Evolutionary conservation across 2,888 invertebrate species (phyloP), one percentile per base, ranked within the genome.

Genomic region (Caenorhabditis imperialis): DNA sequence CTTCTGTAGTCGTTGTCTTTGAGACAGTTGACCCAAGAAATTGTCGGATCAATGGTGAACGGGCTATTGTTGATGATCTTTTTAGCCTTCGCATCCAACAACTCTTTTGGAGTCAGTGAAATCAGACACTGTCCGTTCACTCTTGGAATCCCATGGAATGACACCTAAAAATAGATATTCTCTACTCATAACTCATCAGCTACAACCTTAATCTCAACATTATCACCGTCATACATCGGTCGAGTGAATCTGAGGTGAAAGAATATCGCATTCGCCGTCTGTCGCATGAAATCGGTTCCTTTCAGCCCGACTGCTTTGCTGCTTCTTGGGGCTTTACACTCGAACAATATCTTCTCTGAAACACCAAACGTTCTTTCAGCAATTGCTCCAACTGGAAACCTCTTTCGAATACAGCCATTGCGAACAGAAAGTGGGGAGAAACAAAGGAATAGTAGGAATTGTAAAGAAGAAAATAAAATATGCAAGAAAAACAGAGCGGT

Each of bases 171-270:
- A 20, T 1, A 16, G 12, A 14, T 38, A 3, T 42, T 27, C 18
- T 2, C 18, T 40, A 20, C 30, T 12, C 30, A 14, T n/a, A 12
- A 2, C 20, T 40, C 14, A 0, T n/a, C 16, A 16, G 1, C 18
- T 0, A 4, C 18, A 20, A 62, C 61, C 45, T 53, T 62, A 0
- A 62, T 25, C 14, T 62, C 61, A 18, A 62, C 16, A 45, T 40
- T 37, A 25, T 62, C 61, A 4, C 53, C 53, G 1, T 44, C 44
- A 0, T 53, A 2, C 61, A 62, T 44, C 7, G 61, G 61, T 37
- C 61, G 14, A 3, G 51, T 42, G 25, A 62, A 44, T 18, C 61
- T 33, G 37, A 45, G 20, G 5, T 62, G 61, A 40, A 51, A 62
- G 20, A 62, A 53, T 23, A 18, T 18, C 3, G 61, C 22, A 7